Base-by-base conservation (phyloP, 2,888 invertebrate species). In the Pelosia muscerda region DNA sequence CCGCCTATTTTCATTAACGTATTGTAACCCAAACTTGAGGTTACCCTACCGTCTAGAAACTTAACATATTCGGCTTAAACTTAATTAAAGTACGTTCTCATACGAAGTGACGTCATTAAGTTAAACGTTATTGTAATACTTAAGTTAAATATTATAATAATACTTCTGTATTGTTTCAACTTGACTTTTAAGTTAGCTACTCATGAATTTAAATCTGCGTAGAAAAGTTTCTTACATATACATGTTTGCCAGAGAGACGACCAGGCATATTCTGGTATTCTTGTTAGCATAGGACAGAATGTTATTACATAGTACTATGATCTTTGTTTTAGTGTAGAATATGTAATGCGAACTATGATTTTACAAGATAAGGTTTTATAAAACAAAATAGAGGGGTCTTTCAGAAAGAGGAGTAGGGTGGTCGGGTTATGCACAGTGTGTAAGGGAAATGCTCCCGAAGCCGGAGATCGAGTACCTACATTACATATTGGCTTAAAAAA, bases 1-100 rank as follows among this genome's bases (percentile, higher is more conserved):
- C 49, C 11, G 60, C 62, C 63, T 63, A 66, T 59, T 68, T 66
- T 65, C 63, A 71, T 70, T 62, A 72, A 49, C 9, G 11, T 54
- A 59, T 38, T 49, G 31, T 62, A n/a, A 57, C 42, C 58, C 19
- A 26, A 28, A 19, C 49, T 26, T 42, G 4, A 28, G 58, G 53
- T 64, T 57, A 49, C 15, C 28, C 57, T 26, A 2, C 13, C 53
- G 53, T 58, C 34, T 23, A 42, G n/a, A 70, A 71, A 77, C 67
- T 73, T 71, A 19, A 55, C 26, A 55, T 68, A 61, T 64, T 42
- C 31, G 31, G 42, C 6, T 66, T 31, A 63, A 31, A 62, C 66
- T 63, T 42, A 72, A 64, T 66, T 67, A 58, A 65, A 62, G 31
- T 65, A 67, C 64, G 66, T 63, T 26, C 26, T 25, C 54, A 25